These are phyloP conservation scores for Pseudococcus viburni DNA, from an alignment of 2,888 invertebrate genomes.

Conservation along the genomic window DNA sequence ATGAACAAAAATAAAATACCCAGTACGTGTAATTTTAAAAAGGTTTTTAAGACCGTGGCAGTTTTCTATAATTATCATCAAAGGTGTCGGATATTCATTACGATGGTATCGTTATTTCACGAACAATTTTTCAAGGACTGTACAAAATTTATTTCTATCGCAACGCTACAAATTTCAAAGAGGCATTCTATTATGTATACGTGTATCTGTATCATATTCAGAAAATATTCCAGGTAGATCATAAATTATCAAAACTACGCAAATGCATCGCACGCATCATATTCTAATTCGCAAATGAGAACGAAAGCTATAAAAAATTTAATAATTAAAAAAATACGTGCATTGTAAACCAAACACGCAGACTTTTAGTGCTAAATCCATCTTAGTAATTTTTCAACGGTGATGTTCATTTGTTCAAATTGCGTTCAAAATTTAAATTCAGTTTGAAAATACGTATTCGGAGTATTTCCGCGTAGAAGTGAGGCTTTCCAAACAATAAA, in stretches of 20 bases:
- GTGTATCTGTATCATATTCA: background rate
- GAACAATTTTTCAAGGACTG: background rate
- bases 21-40: background rate
- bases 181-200: background rate
- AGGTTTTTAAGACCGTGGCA: background rate
- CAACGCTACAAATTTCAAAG: background rate
- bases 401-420: background rate
- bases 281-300: background rate
- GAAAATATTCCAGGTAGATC: background rate
- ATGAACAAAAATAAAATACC: background rate
- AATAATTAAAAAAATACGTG: background rate
- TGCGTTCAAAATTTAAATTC: background rate
- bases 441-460: background rate
- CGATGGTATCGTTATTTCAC: background rate
- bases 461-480: too few species aligned
- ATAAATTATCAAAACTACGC: background rate
- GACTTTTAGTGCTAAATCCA: background rate
- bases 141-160: background rate
- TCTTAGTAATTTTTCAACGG: background rate
- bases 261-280: background rate
- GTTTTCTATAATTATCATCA: background rate
- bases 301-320: background rate
- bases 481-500: too few species aligned
- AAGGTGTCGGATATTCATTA: conserved; percentile 14
- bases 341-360: background rate